A percentile compares a stretch with the other conserved stretches of the same genome.
Evolutionary conservation across 2,797 vertebrate genomes (phyloP).

Genomic region (Platyrinchus mystaceus): DNA sequence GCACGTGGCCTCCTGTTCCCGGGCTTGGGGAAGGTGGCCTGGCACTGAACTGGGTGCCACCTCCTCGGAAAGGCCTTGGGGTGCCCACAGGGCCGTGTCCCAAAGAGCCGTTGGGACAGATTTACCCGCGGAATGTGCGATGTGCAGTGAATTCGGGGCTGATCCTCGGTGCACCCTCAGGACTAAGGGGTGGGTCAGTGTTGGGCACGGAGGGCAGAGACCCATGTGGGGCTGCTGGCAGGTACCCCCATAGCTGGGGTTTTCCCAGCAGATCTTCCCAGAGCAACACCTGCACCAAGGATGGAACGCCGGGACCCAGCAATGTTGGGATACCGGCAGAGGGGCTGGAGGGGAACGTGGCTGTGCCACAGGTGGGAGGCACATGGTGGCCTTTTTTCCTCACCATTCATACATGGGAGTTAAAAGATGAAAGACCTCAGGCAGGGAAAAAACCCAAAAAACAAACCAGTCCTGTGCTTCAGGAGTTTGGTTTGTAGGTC

Average conservation of each 20-base stretch:
- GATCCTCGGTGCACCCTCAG: accelerated
- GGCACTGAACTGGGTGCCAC: not conserved
- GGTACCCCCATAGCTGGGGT: not conserved
- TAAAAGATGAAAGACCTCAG: not conserved
- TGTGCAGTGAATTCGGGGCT: accelerated
- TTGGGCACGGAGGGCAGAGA: accelerated
- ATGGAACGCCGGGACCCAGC: accelerated
- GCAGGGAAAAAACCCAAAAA: not conserved
- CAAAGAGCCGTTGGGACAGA: accelerated
- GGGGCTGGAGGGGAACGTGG: accelerated
- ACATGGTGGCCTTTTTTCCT: accelerated
- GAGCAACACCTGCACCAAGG: accelerated
- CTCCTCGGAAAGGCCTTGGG: not conserved
- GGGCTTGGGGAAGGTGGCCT: not conserved
- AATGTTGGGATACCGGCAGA: accelerated
- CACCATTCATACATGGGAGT: accelerated
- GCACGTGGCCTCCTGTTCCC: not conserved
- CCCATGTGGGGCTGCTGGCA: accelerated
- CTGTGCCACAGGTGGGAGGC: not conserved
- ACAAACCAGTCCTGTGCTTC: not conserved
- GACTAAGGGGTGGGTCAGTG: not conserved
- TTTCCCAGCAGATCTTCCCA: not conserved
- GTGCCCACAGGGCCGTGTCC: accelerated
- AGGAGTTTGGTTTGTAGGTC: not conserved
- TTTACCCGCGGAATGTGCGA: accelerated